Evolutionary conservation across 1,140 invertebrate species (phyloP).

Genomic region (Saccostrea cuccullata): DNA sequence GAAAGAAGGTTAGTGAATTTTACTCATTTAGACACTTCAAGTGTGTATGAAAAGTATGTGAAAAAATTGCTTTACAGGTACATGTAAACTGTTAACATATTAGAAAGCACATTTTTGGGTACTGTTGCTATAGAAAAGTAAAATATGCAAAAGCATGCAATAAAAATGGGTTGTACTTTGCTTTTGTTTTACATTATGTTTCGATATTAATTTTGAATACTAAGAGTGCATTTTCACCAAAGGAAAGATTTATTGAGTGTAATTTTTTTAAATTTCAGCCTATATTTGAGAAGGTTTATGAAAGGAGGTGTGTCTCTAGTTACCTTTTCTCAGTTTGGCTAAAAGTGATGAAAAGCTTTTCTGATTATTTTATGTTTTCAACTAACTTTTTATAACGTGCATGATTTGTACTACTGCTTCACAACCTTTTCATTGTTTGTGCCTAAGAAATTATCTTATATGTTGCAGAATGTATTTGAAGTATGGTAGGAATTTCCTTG

Average conservation of each 20-base stretch:
- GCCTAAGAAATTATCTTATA: not conserved
- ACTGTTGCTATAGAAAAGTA: not conserved
- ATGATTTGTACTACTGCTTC: not conserved
- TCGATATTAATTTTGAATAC: slow-evolving; percentile 3
- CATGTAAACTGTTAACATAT: not conserved
- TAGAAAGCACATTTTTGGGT: not conserved
- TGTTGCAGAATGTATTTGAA: not conserved
- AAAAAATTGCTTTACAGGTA: not conserved
- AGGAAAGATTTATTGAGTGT: not conserved
- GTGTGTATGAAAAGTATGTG: not conserved
- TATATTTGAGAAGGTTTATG: not conserved
- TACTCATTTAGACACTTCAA: not conserved
- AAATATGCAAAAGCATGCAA: not conserved
- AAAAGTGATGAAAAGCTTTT: not conserved
- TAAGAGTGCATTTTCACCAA: slow-evolving; percentile 16
- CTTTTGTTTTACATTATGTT: not conserved
- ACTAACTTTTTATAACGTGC: not conserved
- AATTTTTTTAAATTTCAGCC: not conserved
- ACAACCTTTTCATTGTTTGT: not conserved
- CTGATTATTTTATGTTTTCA: not conserved
- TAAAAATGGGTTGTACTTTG: not conserved
- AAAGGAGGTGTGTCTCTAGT: not conserved
- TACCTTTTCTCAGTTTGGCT: not conserved
- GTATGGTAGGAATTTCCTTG: not conserved
- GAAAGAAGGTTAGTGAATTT: not conserved